Conservation (phyloP, 2,113 vertebrate species). For the Cnemophilus loriae region DNA sequence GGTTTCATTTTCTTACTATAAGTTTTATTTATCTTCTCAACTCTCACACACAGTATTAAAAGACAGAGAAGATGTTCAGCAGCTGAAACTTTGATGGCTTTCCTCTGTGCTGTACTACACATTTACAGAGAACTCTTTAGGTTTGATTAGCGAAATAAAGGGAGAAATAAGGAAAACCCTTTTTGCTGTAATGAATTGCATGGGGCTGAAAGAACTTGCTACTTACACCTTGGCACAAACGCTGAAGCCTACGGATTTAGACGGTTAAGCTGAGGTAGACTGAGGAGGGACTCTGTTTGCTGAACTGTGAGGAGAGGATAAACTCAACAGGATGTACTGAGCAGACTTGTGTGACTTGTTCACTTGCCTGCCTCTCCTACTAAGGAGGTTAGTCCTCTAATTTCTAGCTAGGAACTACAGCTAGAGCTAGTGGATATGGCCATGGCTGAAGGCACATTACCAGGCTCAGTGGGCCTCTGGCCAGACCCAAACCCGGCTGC, state of each 20-base stretch:
- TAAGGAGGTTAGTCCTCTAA: neutral
- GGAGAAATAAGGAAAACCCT: neutral
- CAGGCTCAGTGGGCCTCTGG: neutral
- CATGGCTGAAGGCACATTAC: neutral
- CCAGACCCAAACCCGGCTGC: neutral
- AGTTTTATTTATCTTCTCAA: neutral
- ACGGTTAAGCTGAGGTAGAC: neutral
- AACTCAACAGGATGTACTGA: too few species aligned
- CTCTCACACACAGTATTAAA: neutral
- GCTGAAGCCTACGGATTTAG: neutral
- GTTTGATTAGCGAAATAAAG: neutral
- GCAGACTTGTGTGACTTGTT: neutral
- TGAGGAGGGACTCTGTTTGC: neutral
- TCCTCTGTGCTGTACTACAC: neutral
- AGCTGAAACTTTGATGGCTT: neutral
- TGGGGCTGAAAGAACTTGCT: neutral
- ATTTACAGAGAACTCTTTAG: neutral
- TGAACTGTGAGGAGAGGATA: neutral
- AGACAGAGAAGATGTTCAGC: neutral
- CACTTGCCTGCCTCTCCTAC: neutral
- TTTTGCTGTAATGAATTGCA: neutral
- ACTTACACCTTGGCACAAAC: neutral
- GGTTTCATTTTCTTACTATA: neutral
- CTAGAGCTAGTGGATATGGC: neutral
- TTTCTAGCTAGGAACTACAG: neutral